These are phyloP conservation scores for Halcyon badia DNA, from an alignment of 2,797 vertebrate genomes.

Conservation along the genomic window DNA sequence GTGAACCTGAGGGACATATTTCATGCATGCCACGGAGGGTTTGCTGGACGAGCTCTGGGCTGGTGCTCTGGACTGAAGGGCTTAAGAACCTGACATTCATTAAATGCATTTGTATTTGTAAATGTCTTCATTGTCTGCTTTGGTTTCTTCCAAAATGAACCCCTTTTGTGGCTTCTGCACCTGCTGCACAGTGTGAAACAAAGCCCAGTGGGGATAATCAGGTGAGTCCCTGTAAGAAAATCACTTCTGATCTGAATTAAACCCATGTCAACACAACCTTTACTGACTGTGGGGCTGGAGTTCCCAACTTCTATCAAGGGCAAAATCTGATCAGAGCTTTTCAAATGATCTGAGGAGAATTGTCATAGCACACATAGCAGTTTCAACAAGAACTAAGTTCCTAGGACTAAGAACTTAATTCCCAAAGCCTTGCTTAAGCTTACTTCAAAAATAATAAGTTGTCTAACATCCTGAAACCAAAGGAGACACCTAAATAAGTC, in stretches of 20 bases:
- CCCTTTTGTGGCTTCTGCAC: neutral
- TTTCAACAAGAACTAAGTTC: neutral
- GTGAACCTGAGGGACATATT: neutral
- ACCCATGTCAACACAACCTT: neutral
- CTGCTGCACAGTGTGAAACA: neutral
- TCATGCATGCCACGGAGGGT: fast-evolving
- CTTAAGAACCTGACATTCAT: neutral
- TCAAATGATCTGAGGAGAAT: neutral
- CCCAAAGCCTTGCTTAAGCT: neutral
- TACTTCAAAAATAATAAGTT: neutral
- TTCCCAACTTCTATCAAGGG: fast-evolving
- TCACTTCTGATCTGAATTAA: neutral
- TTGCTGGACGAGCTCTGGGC: neutral
- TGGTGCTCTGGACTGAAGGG: neutral
- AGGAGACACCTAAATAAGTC: neutral
- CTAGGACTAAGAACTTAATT: neutral
- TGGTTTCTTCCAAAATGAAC: neutral
- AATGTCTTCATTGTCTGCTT: neutral
- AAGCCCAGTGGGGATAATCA: neutral
- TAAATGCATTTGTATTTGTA: neutral
- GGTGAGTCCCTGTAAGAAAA: neutral
- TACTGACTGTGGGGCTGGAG: neutral
- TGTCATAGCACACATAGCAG: neutral
- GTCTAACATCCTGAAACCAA: neutral
- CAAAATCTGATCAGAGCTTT: neutral